Base-by-base conservation (phyloP, 1,140 invertebrate genomes). In the Sycophila sp. region DNA sequence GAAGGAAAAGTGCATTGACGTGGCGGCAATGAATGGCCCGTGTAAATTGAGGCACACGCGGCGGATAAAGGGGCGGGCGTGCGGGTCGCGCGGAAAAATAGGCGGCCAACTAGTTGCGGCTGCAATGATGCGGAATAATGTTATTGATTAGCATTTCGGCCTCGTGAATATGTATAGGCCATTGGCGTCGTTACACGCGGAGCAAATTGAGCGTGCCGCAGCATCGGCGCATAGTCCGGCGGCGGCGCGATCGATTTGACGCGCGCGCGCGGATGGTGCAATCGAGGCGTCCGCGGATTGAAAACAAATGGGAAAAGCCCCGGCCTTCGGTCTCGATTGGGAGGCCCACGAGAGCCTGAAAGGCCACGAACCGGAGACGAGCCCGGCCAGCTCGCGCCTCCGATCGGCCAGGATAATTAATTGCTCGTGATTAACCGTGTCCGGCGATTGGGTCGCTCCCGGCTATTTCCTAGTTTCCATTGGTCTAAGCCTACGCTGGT, bases 71-170 rank as follows among this genome's bases (percentile, higher is more conserved):
- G 40, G 13, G 6, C 19, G 24, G 7, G n/a, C 45, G 45, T 49
- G 45, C n/a, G 24, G 24, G 24, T 49, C 13, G 45, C 3, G 4
- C 0, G 45, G 15, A 28, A 19, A 28, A 36, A 55, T 47, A 49
- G 24, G 2, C 3, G 42, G 30, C 34, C 34, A 2, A 26, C 1
- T 19, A 4, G 36, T 1, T 26, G 66, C 30, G 10, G 17, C 42
- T 56, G 19, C 56, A 51, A 58, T 58, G 55, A 69, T 59, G 42
- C 19, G 42, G 45, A 69, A 60, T 69, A 69, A 69, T 69, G 56
- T 69, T 69, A 69, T 69, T 55, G 68, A 56, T 70, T 70, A 64
- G 51, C 38, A 63, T 56, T 63, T 56, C 15, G 15, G 24, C 26
- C 60, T 70, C 60, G 59, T 70, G 51, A 70, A 58, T 64, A 70